Percentiles rank a stretch among this genome's conserved stretches.
phyloP scores from a whole-genome alignment of 1,140 invertebrate genomes.

The Listronotus bonariensis region DNA sequence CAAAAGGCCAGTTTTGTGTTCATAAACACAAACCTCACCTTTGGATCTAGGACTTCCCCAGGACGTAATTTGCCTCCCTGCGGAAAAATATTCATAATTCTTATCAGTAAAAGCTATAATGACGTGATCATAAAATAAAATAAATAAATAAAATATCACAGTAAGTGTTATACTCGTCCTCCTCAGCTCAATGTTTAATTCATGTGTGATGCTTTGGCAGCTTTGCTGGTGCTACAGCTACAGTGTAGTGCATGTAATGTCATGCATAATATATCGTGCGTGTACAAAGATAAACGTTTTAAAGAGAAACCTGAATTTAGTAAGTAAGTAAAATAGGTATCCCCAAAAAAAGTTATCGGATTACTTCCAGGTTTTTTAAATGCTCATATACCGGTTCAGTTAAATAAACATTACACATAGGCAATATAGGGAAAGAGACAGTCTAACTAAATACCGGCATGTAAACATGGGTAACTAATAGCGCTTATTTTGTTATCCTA shows the following conservation, averaged over 20 bases:
- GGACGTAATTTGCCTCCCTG: slow-evolving; percentile 70
- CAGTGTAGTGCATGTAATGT: slow-evolving; percentile 20
- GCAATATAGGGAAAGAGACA: too few species aligned
- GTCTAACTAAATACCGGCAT: too few species aligned
- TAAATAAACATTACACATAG: too few species aligned
- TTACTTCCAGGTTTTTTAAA: too few species aligned
- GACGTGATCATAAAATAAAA: slow-evolving; percentile 10
- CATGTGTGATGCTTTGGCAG: slow-evolving; percentile 27
- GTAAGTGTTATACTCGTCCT: slow-evolving; percentile 22
- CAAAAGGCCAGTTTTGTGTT: slow-evolving; percentile 65
- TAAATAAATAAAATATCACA: slow-evolving; percentile 6
- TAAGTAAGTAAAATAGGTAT: too few species aligned
- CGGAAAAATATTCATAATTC: slow-evolving; percentile 37
- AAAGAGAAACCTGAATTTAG: not conserved
- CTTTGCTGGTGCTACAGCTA: slow-evolving; percentile 41
- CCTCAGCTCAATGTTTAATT: not conserved
- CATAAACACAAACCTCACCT: slow-evolving; percentile 73
- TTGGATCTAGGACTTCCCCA: slow-evolving; percentile 76
- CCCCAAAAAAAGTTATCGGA: too few species aligned
- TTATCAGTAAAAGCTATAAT: slow-evolving; percentile 10
- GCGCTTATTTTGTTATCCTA: too few species aligned
- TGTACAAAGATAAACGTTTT: not conserved
- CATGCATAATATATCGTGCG: slow-evolving; percentile 31
- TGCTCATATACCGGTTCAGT: too few species aligned
- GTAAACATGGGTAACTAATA: too few species aligned